Evolutionary conservation across 2,113 vertebrate species (phyloP).

Genomic region (Pteruthius melanotis): DNA sequence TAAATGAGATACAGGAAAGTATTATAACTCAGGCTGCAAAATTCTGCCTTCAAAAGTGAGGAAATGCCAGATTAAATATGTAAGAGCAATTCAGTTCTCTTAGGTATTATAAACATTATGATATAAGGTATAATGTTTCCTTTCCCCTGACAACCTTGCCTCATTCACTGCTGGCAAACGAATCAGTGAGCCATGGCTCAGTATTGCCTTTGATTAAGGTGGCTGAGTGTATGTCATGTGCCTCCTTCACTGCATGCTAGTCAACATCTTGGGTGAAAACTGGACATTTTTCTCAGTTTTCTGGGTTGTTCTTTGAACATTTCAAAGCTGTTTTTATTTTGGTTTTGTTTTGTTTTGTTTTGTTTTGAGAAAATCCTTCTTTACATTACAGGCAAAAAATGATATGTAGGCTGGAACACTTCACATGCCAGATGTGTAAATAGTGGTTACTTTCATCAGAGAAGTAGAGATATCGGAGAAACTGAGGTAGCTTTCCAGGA

Average conservation of each 20-base stretch:
- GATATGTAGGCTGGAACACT: accelerated
- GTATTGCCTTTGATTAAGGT: not conserved
- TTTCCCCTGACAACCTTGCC: not conserved
- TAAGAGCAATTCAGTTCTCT: constrained; percentile 9
- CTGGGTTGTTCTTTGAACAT: not conserved
- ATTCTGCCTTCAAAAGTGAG: not conserved
- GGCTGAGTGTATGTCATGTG: not conserved
- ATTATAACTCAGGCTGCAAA: not conserved
- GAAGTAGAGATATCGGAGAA: not conserved
- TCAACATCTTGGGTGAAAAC: not conserved
- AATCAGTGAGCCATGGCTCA: not conserved
- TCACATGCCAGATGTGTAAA: not conserved
- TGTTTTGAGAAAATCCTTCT: not conserved
- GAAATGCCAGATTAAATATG: constrained; percentile 16
- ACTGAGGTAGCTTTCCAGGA: not conserved
- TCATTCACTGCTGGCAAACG: not conserved
- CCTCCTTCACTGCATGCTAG: not conserved
- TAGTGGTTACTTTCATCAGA: not conserved
- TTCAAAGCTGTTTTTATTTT: not conserved
- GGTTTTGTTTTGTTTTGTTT: not conserved
- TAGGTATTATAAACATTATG: not conserved
- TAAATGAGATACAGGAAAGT: not conserved
- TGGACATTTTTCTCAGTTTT: not conserved
- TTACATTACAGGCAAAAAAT: not conserved
- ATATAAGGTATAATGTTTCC: not conserved